Base-by-base conservation (phyloP, 2,797 vertebrate species). In the Psittacula echo region DNA sequence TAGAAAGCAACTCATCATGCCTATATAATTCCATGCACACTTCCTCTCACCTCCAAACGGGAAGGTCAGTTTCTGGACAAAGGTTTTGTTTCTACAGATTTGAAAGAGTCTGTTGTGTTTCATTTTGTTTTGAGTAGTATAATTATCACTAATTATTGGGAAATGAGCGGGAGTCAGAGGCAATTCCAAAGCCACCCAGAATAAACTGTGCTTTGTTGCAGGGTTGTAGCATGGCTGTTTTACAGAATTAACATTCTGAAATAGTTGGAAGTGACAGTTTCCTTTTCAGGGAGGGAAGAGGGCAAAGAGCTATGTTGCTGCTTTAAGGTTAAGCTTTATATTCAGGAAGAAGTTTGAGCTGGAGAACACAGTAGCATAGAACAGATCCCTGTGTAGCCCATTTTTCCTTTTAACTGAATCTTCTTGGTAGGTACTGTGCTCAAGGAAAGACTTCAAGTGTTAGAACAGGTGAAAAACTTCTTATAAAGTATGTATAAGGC, bases 111-210 rank as follows among this genome's bases (percentile, higher is more conserved):
- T 96, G 96, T 93, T 98, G 96, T 98, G 96, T 94, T 96, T 97
- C 93, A 96, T 93, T 96, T 95, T 96, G 97, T 96, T 97, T 97
- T 96, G 97, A 97, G 95, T 97, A 92, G 95, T 73, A 93, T 92
- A 97, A 98, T 98, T 98, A 98, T 98, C 97, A 98, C 95, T 97
- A 97, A 98, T 97, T 97, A 98, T 96, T 98, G 97, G 97, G 97
- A 98, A 98, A 98, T 96, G 97, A 97, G 94, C 95, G 96, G 94
- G 94, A 98, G 97, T 97, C 97, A 96, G 89, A 95, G 92, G 97
- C 96, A 97, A 97, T 97, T 97, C 95, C 89, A 94, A 97, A 97
- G 93, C 97, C 95, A 97, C 95, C 96, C 97, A 97, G 97, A 97
- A 98, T 98, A 97, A 97, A 96, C 97, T 96, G 60, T 27, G 74